Evolutionary conservation across 2,113 vertebrate genomes (phyloP).

Genomic region (Macquaria ambigua): DNA sequence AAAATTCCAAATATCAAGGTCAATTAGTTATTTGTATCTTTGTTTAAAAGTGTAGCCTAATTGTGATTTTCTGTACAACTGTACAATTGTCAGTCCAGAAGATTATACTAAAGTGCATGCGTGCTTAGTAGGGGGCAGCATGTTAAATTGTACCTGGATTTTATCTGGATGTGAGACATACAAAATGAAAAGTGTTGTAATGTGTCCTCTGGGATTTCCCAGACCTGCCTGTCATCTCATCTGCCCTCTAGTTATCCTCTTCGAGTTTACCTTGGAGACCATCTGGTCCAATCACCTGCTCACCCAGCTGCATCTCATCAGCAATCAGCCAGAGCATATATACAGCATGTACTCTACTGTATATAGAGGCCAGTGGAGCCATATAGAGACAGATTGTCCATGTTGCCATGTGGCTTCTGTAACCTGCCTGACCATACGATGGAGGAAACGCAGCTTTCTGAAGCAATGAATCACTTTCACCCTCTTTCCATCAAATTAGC

Average conservation of each 20-base stretch:
- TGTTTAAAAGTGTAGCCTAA: no score
- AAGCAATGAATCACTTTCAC: no score
- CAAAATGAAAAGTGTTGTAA: background rate
- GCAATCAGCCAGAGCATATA: constrained; percentile 6
- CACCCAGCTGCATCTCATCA: constrained; percentile 6
- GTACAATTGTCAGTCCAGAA: no score
- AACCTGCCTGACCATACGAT: background rate
- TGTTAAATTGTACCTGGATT: no score
- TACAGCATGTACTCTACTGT: background rate
- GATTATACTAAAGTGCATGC: no score
- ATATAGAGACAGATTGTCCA: no score
- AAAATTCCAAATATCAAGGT: background rate
- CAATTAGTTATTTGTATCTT: background rate
- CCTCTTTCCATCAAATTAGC: no score
- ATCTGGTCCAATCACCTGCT: constrained; percentile 23
- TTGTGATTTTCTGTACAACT: no score
- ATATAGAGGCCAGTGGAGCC: background rate
- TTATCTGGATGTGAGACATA: background rate
- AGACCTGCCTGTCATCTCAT: background rate
- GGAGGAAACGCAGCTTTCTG: background rate
- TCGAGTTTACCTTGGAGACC: background rate
- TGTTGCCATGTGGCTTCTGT: background rate
- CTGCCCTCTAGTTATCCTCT: background rate
- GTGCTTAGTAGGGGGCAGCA: no score
- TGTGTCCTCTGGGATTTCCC: background rate